Percentiles rank a stretch among this genome's conserved stretches.
phyloP scores from a whole-genome alignment of 2,888 invertebrate genomes.

The Pterobdella sp. region DNA sequence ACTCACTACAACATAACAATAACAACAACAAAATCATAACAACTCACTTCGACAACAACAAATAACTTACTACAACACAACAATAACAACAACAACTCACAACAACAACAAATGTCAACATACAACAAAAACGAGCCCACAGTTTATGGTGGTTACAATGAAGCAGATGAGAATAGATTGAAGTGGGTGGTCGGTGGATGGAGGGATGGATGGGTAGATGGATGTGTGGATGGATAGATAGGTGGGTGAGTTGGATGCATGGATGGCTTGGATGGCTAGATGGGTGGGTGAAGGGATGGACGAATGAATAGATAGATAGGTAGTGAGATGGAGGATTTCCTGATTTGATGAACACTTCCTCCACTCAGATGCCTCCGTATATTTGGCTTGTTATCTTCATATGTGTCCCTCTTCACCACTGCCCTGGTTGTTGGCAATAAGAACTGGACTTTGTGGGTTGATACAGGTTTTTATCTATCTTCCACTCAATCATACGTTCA shows the following conservation, averaged over 20 bases:
- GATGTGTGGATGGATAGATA: neutral
- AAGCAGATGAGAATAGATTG: neutral
- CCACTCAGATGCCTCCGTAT: slow-evolving; percentile 16
- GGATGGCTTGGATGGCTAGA: neutral
- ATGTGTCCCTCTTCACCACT: slow-evolving; percentile 30
- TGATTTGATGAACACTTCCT: neutral
- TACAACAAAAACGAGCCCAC: neutral
- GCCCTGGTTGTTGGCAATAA: slow-evolving; percentile 29
- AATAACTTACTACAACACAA: neutral
- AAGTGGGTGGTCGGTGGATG: neutral
- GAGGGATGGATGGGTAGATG: neutral
- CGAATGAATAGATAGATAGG: neutral
- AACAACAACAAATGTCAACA: neutral
- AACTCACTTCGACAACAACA: too few species aligned
- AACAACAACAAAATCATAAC: neutral
- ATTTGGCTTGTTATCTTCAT: slow-evolving; percentile 29
- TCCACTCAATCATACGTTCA: neutral
- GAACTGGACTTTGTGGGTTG: slow-evolving; percentile 26
- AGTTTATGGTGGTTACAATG: neutral
- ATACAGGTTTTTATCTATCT: neutral
- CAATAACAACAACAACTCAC: neutral
- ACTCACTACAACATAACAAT: neutral
- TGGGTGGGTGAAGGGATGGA: neutral
- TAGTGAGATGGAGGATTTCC: neutral
- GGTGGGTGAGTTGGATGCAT: neutral